These are phyloP conservation scores for Melanophora roralis DNA, from an alignment of 2,888 invertebrate species.

Conservation along the genomic window DNA sequence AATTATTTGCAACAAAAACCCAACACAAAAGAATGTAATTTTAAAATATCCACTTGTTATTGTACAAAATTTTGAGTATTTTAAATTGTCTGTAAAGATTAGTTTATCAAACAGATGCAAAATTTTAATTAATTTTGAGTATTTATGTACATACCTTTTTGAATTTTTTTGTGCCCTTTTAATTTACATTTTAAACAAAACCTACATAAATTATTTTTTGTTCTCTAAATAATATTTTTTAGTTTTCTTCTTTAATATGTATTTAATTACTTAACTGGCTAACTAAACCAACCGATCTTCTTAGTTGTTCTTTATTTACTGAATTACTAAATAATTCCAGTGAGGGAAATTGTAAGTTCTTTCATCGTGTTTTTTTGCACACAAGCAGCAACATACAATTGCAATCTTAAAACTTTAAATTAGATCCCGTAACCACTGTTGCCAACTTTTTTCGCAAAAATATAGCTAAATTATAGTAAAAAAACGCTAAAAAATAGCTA, in stretches of 20 bases:
- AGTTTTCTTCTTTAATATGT: no score
- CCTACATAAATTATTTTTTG: no score
- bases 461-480: no score
- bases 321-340: constrained; percentile 48
- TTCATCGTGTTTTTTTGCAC: constrained; percentile 28
- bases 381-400: constrained; percentile 23
- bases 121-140: no score
- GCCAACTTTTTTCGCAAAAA: no score
- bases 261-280: neutral
- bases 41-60: neutral
- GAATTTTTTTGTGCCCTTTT: no score
- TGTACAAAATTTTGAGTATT: neutral
- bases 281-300: constrained; percentile 67
- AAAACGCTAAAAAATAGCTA: no score
- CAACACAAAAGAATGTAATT: constrained; percentile 1
- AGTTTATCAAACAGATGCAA: no score
- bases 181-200: no score
- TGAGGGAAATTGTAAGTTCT: constrained; percentile 46
- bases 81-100: no score
- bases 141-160: no score
- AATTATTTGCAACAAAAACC: constrained; percentile 11
- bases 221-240: no score
- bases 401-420: constrained; percentile 66
- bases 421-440: constrained; percentile 72
- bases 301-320: constrained; percentile 74